Conservation (phyloP, 2,888 invertebrate genomes). For the Ennomos fuscantarius region DNA sequence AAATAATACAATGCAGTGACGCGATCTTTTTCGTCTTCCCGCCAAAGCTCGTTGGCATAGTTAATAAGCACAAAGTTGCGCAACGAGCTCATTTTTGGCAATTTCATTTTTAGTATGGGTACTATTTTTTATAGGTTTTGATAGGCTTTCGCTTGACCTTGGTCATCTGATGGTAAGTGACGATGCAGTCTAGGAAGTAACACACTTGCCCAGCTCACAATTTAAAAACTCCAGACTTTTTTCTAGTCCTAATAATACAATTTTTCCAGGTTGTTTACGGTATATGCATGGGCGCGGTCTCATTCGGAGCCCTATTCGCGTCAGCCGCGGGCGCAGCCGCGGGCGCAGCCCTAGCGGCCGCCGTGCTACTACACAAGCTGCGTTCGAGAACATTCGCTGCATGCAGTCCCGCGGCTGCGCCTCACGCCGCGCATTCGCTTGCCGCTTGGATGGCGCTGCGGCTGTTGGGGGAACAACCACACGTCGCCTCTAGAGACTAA, state of each 20-base stretch:
- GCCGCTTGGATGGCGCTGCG: slow-evolving; percentile 91
- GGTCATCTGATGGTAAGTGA: no score
- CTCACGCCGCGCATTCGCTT: slow-evolving; percentile 86
- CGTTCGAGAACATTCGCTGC: slow-evolving; percentile 88
- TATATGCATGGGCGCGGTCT: slow-evolving; percentile 95
- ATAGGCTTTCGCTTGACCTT: no score
- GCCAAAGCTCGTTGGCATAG: no score
- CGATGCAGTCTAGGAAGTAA: no score
- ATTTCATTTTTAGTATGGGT: no score
- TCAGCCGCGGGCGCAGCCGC: slow-evolving; percentile 94
- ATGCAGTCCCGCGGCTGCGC: slow-evolving; percentile 73
- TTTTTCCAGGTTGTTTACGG: slow-evolving; percentile 90
- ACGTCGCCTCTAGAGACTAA: slow-evolving; percentile 6
- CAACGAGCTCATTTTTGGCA: no score
- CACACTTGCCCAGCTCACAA: no score
- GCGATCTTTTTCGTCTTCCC: no score
- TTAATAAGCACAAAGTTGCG: no score
- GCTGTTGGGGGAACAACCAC: slow-evolving; percentile 81
- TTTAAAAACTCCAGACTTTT: no score
- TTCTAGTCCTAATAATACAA: background rate
- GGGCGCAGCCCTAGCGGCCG: slow-evolving; percentile 94
- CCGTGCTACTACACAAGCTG: slow-evolving; percentile 92
- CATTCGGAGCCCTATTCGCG: slow-evolving; percentile 95
- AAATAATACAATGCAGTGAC: no score
- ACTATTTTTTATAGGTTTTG: no score